Evolutionary conservation across 1,140 invertebrate species (phyloP).

Genomic region (Scaptomyza montana): DNA sequence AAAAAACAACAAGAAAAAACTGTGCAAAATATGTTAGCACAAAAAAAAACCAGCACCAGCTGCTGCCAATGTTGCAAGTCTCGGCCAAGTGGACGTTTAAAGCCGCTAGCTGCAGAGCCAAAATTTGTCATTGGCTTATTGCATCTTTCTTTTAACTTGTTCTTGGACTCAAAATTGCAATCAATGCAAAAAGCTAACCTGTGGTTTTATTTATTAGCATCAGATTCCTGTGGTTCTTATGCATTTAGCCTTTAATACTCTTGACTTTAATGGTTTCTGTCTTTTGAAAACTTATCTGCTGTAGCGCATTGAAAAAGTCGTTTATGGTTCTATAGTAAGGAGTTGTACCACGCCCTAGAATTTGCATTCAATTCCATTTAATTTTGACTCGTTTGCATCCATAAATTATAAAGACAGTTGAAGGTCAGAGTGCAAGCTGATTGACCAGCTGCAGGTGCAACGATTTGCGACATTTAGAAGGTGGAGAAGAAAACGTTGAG

Average conservation of each 20-base stretch:
- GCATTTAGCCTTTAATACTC: background rate
- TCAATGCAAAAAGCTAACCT: background rate
- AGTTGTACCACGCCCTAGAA: conserved; percentile 32
- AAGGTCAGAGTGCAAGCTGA: conserved; percentile 44
- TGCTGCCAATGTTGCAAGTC: conserved; percentile 16
- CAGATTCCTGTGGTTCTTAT: background rate
- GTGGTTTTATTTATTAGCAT: background rate
- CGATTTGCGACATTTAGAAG: conserved; percentile 4
- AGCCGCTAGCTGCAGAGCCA: conserved; percentile 17
- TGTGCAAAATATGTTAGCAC: background rate
- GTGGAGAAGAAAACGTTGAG: conserved; percentile 5
- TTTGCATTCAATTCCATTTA: conserved; percentile 44
- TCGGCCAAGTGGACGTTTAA: conserved; percentile 31
- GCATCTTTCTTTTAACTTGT: background rate
- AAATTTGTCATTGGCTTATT: background rate
- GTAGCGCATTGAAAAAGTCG: conserved; percentile 27
- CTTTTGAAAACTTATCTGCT: too few species aligned
- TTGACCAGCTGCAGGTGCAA: conserved; percentile 41
- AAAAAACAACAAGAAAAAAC: conserved; percentile 48
- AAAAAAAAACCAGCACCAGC: conserved; percentile 23
- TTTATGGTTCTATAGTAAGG: background rate
- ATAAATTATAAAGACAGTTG: conserved; percentile 43
- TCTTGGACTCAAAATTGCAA: background rate
- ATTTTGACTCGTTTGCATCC: conserved; percentile 44
- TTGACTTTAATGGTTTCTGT: background rate